Percentiles rank a stretch among this genome's conserved stretches.
Conservation (phyloP, 2,888 invertebrate genomes). For the Brachyopa scutellaris region DNA sequence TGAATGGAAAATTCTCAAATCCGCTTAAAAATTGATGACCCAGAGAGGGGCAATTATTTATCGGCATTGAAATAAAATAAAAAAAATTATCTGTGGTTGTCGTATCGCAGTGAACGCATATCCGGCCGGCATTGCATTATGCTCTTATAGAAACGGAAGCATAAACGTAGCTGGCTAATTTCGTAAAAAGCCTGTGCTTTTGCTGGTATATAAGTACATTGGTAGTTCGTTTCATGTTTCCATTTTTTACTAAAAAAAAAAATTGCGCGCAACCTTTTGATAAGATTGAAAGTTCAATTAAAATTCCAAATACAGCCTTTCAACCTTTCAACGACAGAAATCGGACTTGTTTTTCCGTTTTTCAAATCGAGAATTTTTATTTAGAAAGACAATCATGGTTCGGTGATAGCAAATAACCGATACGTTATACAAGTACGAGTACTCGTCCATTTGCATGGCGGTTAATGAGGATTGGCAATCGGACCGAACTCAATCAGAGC, state of each 20-base stretch:
- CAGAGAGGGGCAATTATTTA: background rate
- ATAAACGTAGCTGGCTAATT: slow-evolving; percentile 11
- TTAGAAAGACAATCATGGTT: background rate
- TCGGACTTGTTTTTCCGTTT: too few species aligned
- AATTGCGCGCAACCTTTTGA: too few species aligned
- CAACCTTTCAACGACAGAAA: too few species aligned
- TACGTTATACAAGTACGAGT: slow-evolving; percentile 1
- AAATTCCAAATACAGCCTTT: slow-evolving; percentile 3
- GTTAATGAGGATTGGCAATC: slow-evolving; percentile 48
- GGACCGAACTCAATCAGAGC: slow-evolving; percentile 37
- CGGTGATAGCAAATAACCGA: background rate
- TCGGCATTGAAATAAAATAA: slow-evolving; percentile 1
- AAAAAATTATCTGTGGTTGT: too few species aligned
- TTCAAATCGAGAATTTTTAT: background rate
- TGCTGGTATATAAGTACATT: too few species aligned
- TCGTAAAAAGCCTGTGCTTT: slow-evolving; percentile 13
- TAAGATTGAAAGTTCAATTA: slow-evolving; percentile 19
- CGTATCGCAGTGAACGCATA: too few species aligned
- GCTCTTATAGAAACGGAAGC: background rate
- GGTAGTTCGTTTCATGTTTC: too few species aligned
- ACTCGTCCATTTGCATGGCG: too few species aligned
- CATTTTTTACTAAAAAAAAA: too few species aligned
- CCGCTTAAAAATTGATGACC: background rate
- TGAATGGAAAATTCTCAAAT: background rate
- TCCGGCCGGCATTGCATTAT: slow-evolving; percentile 11